Evolutionary conservation across 2,888 invertebrate species (phyloP).

Genomic region (Lomographa bimaculata): DNA sequence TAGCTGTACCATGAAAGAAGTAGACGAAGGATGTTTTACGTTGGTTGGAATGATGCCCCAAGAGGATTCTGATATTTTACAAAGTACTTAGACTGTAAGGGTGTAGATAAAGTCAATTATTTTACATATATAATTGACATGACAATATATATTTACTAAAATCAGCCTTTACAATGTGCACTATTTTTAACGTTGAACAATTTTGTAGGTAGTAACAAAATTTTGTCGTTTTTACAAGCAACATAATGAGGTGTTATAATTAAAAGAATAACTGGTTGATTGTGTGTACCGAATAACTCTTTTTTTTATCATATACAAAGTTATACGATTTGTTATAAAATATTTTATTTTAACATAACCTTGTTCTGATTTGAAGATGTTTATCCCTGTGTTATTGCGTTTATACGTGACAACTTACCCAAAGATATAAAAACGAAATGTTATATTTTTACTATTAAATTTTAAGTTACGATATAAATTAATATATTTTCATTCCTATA

Average conservation of each 20-base stretch:
- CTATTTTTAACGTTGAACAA: slow-evolving; percentile 10
- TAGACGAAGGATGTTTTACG: no score
- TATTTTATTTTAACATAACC: no score
- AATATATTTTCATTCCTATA: slow-evolving; percentile 60
- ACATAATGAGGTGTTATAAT: not conserved
- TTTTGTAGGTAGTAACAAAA: slow-evolving; percentile 30
- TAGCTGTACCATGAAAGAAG: no score
- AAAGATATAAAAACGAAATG: slow-evolving; percentile 33
- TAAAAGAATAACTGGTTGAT: not conserved
- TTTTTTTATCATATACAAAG: slow-evolving; percentile 14
- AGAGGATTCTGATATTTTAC: no score
- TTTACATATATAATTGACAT: no score
- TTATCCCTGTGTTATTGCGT: not conserved
- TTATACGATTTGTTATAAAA: slow-evolving; percentile 3
- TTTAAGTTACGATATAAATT: slow-evolving; percentile 18
- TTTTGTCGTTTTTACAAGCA: slow-evolving; percentile 26
- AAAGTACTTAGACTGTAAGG: no score
- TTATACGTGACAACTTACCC: slow-evolving; percentile 19
- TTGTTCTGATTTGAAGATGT: not conserved
- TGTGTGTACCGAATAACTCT: not conserved
- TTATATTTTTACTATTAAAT: slow-evolving; percentile 13
- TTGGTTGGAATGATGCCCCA: no score
- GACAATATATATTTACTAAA: no score
- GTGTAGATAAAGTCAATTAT: no score
- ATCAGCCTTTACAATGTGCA: no score